Evolutionary conservation across 2,113 vertebrate species (phyloP), one percentile per base, ranked within the genome.

Genomic region (Pseudopodoces humilis): DNA sequence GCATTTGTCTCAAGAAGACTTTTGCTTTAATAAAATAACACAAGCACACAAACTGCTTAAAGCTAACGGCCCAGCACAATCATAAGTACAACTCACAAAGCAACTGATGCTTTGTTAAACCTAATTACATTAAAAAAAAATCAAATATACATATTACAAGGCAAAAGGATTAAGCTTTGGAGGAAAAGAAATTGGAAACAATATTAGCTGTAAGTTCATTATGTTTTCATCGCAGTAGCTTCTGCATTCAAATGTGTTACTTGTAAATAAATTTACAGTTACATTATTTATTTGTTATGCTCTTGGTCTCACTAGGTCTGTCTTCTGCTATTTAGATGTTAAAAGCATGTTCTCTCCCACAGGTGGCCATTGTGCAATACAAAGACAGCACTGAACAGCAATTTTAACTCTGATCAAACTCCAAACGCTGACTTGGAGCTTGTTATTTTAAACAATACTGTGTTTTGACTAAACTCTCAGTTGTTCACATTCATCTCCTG

Each of bases 91-190:
- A 77, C 15, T 60, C 55, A 94, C 75, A 83, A 92, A 91, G 96
- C 94, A 92, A 85, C 4, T 0, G 78, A 84, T 90, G 95, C 92
- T 93, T 92, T 95, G 95, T 97, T 90, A 92, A 96, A 94, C 79
- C 93, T 92, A 97, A 89, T 71, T 59, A 79, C 72, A 83, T 78
- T 44, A 2, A 20, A 30, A 64, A 89, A 60, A 95, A 92, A 94
- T 79, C 83, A 96, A 95, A 96, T 95, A 95, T 88, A 95, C 91
- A 95, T 83, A 93, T 70, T 95, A 91, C 65, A 95, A 93, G 96
- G 83, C 83, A 95, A 86, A 96, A 88, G 79, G 90, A 86, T 85
- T 94, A 95, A 92, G 85, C 85, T 96, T 92, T 93, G 95, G 83
- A 96, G 71, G 65, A 84, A 92, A 97, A 87, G 31, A 95, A 93